Evolutionary conservation across 2,113 vertebrate genomes (phyloP), one percentile per base, ranked within the genome.

Genomic region (Sula dactylatra): DNA sequence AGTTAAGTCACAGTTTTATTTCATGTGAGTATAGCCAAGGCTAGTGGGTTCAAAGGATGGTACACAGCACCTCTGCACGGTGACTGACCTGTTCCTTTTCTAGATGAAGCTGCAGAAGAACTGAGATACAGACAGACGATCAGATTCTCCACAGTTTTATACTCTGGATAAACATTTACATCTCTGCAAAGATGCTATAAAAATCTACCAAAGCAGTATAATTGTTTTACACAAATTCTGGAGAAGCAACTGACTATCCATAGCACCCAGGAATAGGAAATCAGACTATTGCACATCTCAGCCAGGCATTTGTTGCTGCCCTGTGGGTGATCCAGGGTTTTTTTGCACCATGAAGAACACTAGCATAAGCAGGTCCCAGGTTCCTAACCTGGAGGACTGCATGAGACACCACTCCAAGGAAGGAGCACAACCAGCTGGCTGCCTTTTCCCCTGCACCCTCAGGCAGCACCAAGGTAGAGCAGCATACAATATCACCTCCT

Each of bases 261-360:
- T 8, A 50, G 71, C 52, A 71, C 6, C 27, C 4, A 2, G 26
- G 22, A 87, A 69, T 1, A 47, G 58, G 52, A 82, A 85, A 79
- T 13, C 0, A 0, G 32, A 52, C 20, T 38, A 21, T 9, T 64
- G 40, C 7, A 2, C 16, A 12, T 17, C 32, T 71, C 73, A 84
- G 50, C 32, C 26, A 17, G 22, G 45, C 27, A 40, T 61, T 22
- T 74, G 25, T 10, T 70, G 40, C 36, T 84, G 49, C 7, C 55
- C 70, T 47, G 10, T 14, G n/a, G 22, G 36, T 3, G 3, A 54
- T 47, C 4, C 3, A 4, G 44, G 44, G 12, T 0, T 15, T 56
- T 62, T 67, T 56, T 26, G 7, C 9, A 20, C 10, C 6, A 3
- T 2, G 2, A 26, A n/a, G 18, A 61, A 17, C 32, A 27, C 15